Base-by-base conservation (phyloP, 2,888 invertebrate species). In the Pachycephus smyrnensis region DNA sequence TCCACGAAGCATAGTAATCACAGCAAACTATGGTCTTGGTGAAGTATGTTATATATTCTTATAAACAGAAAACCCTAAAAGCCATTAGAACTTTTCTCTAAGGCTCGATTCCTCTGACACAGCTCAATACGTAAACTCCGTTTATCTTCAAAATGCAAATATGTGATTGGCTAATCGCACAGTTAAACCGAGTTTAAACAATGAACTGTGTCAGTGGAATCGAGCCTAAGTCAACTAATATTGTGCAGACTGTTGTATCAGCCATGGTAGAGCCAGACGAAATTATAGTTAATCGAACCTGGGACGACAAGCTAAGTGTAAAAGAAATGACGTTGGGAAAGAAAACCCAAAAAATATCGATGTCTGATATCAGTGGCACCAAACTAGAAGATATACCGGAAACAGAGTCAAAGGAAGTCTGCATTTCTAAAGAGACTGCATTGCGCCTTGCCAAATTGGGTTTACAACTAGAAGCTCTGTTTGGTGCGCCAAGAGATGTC, bases 11-110 rank as follows among this genome's bases (percentile, higher is more conserved):
- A 93, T 97, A 81, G 92, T 95, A 15, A 93, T 98, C 83, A 96
- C 96, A 12, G 95, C 97, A 4, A 96, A 96, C 91, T 96, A 94
- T 90, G 97, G 97, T 0, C 92, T 97, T 1, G 97, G 97, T 79
- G 97, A 97, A 93, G 96, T 96, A 91, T 83, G 77, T 79, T 77
- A 75, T 68, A 33, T 33, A 33, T 35, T 69, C n/a, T 77, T 30
- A 30, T 74, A 6, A 30, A n/a, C n/a, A 35, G 75, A 31, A 37
- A 73, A 36, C 37, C 23, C 23, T 9, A 3, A 1, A 55, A 55
- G 23, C 55, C 23, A 55, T 55, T 55, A 55, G 0, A 55, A 23
- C 6, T 55, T 9, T 55, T 23, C 55, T 23, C 9, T 9, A 55
- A 55, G 23, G 6, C 23, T 9, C 55, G 9, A 23, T 55, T 23